phyloP scores from a whole-genome alignment of 2,797 vertebrate species.

The Chiloscyllium punctatum region DNA sequence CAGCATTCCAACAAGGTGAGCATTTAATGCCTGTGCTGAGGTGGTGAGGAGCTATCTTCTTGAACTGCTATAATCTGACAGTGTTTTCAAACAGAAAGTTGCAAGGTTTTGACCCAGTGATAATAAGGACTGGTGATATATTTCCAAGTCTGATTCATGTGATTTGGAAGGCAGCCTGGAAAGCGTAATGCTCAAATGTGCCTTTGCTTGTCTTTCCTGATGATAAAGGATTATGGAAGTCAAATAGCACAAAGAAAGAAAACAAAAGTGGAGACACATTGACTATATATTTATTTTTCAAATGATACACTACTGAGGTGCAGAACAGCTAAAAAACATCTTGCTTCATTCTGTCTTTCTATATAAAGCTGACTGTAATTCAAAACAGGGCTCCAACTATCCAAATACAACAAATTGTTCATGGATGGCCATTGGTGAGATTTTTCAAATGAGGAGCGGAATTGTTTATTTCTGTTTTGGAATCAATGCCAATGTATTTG shows the following conservation, averaged over 20 bases:
- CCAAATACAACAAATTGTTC: background rate
- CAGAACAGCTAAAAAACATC: background rate
- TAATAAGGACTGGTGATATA: background rate
- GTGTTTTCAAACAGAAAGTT: background rate
- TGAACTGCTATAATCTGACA: background rate
- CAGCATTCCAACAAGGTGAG: no score
- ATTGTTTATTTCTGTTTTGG: background rate
- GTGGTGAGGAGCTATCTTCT: background rate
- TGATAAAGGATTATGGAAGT: background rate
- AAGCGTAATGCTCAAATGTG: background rate
- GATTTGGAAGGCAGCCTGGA: background rate
- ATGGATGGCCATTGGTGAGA: background rate
- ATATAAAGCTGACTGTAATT: background rate
- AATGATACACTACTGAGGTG: background rate
- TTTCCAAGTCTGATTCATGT: background rate
- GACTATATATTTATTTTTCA: background rate
- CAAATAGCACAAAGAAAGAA: background rate
- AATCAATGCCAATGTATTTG: constrained; percentile 10
- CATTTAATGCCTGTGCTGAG: no score
- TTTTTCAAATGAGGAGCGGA: constrained; percentile 3
- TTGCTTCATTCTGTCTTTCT: background rate
- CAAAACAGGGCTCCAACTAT: constrained; percentile 17
- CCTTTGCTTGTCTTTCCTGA: background rate
- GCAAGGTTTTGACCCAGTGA: background rate
- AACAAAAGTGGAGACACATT: background rate